Evolutionary conservation across 2,113 vertebrate genomes (phyloP), one percentile per base, ranked within the genome.

Genomic region (Mellivora capensis): DNA sequence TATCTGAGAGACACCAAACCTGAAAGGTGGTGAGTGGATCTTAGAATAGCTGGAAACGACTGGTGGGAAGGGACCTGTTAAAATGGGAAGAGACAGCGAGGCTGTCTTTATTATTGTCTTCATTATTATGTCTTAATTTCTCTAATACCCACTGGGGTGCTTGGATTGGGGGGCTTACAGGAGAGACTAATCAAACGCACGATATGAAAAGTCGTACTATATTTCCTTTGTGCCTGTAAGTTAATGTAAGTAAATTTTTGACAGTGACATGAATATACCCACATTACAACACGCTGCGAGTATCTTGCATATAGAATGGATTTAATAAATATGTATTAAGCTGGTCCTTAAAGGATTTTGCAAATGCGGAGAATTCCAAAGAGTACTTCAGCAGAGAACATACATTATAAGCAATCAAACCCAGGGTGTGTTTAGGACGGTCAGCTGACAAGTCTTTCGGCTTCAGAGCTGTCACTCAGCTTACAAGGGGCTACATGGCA

Each of bases 311-410:
- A 44, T 82, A 90, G 85, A 95, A 92, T 27, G 21, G 34, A 83
- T 76, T 67, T 52, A 49, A 96, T 94, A 94, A 82, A 96, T 95
- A 93, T 79, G 93, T 44, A 95, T 83, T 86, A 74, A 91, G 52
- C 49, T 87, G 37, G 79, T 82, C 61, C 59, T 77, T 87, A 77
- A 92, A 72, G 29, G 67, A 92, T 76, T 91, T 91, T 90, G 67
- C 29, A 91, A 67, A 93, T 54, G 86, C 39, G 54, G 42, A 59
- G 69, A 39, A 79, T 86, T 88, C 96, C 52, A 44, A 44, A 94
- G 67, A 76, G 62, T 64, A 71, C 76, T 91, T 59, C 85, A 77
- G 89, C 42, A 71, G 72, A 18, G 71, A 92, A 77, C 25, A 72
- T 49, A 34, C 69, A 79, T 85, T 62, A 89, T 49, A 44, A 84